Base-by-base conservation (phyloP, 1,140 invertebrate species). In the Ditylenchus dipsaci region DNA sequence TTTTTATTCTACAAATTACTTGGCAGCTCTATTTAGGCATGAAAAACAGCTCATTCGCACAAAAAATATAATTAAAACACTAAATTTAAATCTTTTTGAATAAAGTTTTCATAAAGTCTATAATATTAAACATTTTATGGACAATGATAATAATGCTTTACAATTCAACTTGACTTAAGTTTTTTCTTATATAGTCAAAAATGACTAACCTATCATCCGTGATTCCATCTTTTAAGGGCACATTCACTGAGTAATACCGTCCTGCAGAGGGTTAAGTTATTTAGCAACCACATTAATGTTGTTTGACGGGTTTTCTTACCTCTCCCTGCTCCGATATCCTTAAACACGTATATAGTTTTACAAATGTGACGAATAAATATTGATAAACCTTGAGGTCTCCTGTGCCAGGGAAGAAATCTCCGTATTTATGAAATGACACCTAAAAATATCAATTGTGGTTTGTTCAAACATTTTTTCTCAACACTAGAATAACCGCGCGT, bases 371-470 rank as follows among this genome's bases (percentile, higher is more conserved):
- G 15, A 15, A 8, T 3, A 53, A 53, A 21, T 5, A 63, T 72
- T 11, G 45, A 69, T 43, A 78, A 74, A 87, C 87, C 73, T 88
- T 84, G 0, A 95, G 84, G 83, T 93, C 91, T 64, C 91, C 91
- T 67, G 91, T 93, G 45, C 91, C 91, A 64, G 91, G 91, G 79
- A 93, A 93, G 84, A 92, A 93, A 84, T 93, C 91, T 57, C 91
- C 91, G 85, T 93, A 93, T 80, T 93, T 93, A 78, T 93, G 91
- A 83, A 93, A 93, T 29, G 91, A 92, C 0, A 30, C 49, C 49
- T 53, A 53, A 53, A 17, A 53, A 38, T 5, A 7, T 13, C n/a
- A 45, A 45, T 45, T 45, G 43, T n/a, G 11, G 43, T n/a, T 45
- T 45, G n/a, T n/a, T n/a, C n/a, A n/a, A n/a, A n/a, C n/a, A n/a